Conservation (phyloP, 2,113 vertebrate genomes). For the Solea senegalensis region DNA sequence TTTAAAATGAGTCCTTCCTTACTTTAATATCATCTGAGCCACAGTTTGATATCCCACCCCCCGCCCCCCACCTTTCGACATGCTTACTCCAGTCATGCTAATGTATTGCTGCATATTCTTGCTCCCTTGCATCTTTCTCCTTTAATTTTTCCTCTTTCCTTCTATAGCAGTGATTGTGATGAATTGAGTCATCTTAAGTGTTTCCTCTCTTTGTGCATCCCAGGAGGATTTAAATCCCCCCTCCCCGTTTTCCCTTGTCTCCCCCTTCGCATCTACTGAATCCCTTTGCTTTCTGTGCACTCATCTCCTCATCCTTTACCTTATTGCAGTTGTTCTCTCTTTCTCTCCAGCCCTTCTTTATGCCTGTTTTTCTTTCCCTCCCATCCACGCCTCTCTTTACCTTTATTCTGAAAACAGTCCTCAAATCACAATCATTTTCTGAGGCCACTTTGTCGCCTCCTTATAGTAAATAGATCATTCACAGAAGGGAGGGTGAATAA, state of each 20-base stretch:
- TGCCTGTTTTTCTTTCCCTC: neutral
- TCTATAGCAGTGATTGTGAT: constrained; percentile 75
- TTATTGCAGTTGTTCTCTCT: constrained; percentile 47
- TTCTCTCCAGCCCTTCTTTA: constrained; percentile 13
- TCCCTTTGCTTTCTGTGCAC: constrained; percentile 42
- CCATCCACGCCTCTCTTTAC: constrained; percentile 7
- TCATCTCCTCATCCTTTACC: constrained; percentile 52
- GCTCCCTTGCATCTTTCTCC: constrained; percentile 32
- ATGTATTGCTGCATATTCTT: constrained; percentile 59
- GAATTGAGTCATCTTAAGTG: constrained; percentile 80
- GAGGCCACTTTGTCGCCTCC: constrained; percentile 30
- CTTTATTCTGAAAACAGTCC: constrained; percentile 56
- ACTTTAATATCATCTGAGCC: constrained; percentile 14
- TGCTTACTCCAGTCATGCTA: constrained; percentile 49
- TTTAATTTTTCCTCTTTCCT: constrained; percentile 38
- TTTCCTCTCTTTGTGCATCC: constrained; percentile 74
- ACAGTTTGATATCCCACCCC: constrained; percentile 4
- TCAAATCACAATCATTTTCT: constrained; percentile 57
- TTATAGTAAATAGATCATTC: constrained; percentile 68
- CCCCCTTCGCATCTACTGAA: constrained; percentile 23
- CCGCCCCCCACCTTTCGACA: constrained; percentile 11
- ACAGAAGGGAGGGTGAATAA: constrained; percentile 54
- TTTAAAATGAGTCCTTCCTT: constrained; percentile 4
- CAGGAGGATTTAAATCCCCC: constrained; percentile 65
- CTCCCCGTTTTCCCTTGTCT: constrained; percentile 31